Evolutionary conservation across 2,888 invertebrate genomes (phyloP), one percentile per base, ranked within the genome.

Genomic region (Theretra japonica): DNA sequence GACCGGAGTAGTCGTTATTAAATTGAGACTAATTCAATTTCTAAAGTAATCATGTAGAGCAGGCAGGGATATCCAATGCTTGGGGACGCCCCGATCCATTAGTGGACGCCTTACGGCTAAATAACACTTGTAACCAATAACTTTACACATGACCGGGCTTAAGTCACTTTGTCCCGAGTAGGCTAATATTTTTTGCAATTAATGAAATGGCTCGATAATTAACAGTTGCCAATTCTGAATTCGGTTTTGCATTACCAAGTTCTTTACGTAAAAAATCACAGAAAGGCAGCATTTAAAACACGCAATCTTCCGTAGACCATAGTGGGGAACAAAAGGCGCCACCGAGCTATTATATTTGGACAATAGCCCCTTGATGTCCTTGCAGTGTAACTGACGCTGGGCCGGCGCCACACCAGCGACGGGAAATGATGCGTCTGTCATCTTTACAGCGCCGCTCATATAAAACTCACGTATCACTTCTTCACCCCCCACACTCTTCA

Each of bases 361-460:
- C 89, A 90, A 89, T 86, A 78, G 86, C 72, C 80, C 76, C 80
- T 82, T 80, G 83, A 82, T 85, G 82, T 86, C 82, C 82, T 86
- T 79, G 79, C 80, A 80, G 80, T 77, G 79, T 80, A 83, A 82
- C 84, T 85, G 86, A 83, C 84, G 84, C 80, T 82, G 82, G 84
- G 79, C 79, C 71, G 80, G 73, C 75, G 74, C 74, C 77, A 80
- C 80, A 82, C 74, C 70, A 71, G 69, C 74, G 69, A 72, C 86
- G 91, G 65, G 92, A 92, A 91, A 91, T 91, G 84, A 89, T 84
- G 80, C 83, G 90, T 87, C 91, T 76, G 80, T 88, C 88, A 86
- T 84, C 86, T 86, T 85, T 78, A 80, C 75, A 74, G 74, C 56
- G 41, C 48, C 19, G 68, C 33, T 58, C 58, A 72, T 59, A 76